Base-by-base conservation (phyloP, 1,140 invertebrate species). In the Drosophila pachea region DNA sequence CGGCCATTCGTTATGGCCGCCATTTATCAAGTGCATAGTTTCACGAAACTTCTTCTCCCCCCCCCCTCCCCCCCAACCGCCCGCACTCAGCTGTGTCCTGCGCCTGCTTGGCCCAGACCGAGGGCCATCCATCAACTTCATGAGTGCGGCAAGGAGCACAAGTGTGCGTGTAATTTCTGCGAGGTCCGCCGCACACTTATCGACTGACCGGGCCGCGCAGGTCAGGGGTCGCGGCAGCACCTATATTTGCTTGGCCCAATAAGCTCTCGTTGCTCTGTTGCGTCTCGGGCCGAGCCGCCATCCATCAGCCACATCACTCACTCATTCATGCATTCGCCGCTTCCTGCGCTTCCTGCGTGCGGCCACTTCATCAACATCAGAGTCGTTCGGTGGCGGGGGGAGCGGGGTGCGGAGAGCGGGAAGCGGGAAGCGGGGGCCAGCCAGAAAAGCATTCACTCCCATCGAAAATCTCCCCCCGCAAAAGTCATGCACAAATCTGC, bases 61-160 rank as follows among this genome's bases (percentile, higher is more conserved):
- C 2, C 12, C 40, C 12, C 7, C 9, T 2, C 11, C 12, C 40
- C 42, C 36, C n/a, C n/a, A n/a, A n/a, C n/a, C n/a, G n/a, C n/a
- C n/a, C n/a, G n/a, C n/a, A n/a, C n/a, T n/a, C n/a, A n/a, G n/a
- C n/a, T n/a, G n/a, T n/a, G n/a, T n/a, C n/a, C n/a, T n/a, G n/a
- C n/a, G n/a, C n/a, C n/a, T n/a, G n/a, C n/a, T n/a, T n/a, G n/a
- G n/a, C n/a, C n/a, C n/a, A n/a, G n/a, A n/a, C n/a, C n/a, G n/a
- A n/a, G 45, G 48, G 72, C 58, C 59, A 74, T 74, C 72, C 72
- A 74, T 74, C 72, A 74, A 74, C 72, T 74, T 74, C 72, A 74
- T 66, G 62, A 22, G 22, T 40, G 40, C 52, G 71, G 55, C 43
- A 56, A 48, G 59, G 43, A 33, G 66, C 48, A 59, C 70, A 69